A percentile compares a stretch with the other conserved stretches of the same genome.
phyloP scores from a whole-genome alignment of 1,140 invertebrate species.

The Microplitis mediator region DNA sequence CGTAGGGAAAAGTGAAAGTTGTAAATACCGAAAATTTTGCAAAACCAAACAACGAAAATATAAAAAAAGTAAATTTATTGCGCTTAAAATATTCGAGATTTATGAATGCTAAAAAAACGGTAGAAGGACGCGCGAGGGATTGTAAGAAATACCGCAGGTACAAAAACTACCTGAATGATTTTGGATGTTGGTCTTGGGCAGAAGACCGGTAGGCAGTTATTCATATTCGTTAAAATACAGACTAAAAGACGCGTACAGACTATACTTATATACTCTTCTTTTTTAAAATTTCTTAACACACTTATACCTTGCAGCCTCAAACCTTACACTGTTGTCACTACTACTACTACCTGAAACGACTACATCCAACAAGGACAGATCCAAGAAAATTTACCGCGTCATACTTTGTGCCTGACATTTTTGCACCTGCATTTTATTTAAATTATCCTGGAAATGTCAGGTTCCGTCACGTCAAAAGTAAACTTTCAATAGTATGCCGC shows the following conservation, averaged over 20 bases:
- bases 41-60: neutral
- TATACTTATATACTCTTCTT: neutral
- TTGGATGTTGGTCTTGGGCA: conserved; percentile 1
- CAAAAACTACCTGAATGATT: conserved; percentile 17
- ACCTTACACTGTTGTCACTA: no score
- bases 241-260: no score
- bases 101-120: neutral
- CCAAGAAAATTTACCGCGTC: neutral
- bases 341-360: neutral
- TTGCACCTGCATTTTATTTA: conserved; percentile 14
- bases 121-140: neutral
- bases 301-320: no score
- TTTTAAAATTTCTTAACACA: no score
- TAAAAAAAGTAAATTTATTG: neutral
- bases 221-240: neutral
- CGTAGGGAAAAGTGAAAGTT: no score
- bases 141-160: conserved; percentile 10
- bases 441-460: neutral
- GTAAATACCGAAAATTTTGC: neutral
- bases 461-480: conserved; percentile 1
- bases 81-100: neutral
- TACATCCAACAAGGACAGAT: neutral
- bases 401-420: conserved; percentile 7
- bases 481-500: neutral
- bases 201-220: conserved; percentile 11